Base-by-base conservation (phyloP, 2,113 vertebrate genomes). In the Callorhinus ursinus region DNA sequence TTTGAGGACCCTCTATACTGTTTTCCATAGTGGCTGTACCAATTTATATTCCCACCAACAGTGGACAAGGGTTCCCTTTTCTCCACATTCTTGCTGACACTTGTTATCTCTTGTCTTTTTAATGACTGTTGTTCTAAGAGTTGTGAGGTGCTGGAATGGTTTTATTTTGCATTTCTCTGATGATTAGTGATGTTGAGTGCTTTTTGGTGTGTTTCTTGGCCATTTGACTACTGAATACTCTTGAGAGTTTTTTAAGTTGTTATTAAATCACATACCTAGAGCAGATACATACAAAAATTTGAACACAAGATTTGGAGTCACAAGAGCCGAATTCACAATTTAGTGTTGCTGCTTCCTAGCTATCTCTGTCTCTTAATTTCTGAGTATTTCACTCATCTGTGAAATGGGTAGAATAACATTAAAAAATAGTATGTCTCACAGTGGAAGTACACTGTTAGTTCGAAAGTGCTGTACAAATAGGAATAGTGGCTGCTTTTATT, bases 151-250 rank as follows among this genome's bases (percentile, higher is more conserved):
- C 46, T 84, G 46, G 22, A 65, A 65, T 31, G 28, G 39, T 65
- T 65, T 81, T 88, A n/a, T 88, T 81, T 65, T 92, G 83, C 19
- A 82, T 92, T 81, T 87, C 89, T 11, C 55, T 46, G 15, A 79
- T 86, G 51, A 67, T 86, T 79, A 79, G 33, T 91, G 61, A 61
- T 51, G 72, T 71, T 71, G 39, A 86, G 19, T 53, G 85, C 26
- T 26, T 90, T 86, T 86, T 71, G 88, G 69, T 49, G 8, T 71
- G 22, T 61, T 82, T 91, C 16, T 31, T 90, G 46, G 72, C 19
- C 24, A 61, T 92, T 87, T 87, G 86, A 87, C 72, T 87, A 28
- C 42, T 82, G 69, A 90, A 49, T 94, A 90, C 31, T 83, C 39
- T 46, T 67, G 26, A 69, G 7, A 93, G 16, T 31, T 46, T 95